Percentiles rank a stretch among this genome's conserved stretches.
These are phyloP conservation scores for Delichon dasypus DNA, from an alignment of 2,797 vertebrate genomes.

Conservation along the genomic window DNA sequence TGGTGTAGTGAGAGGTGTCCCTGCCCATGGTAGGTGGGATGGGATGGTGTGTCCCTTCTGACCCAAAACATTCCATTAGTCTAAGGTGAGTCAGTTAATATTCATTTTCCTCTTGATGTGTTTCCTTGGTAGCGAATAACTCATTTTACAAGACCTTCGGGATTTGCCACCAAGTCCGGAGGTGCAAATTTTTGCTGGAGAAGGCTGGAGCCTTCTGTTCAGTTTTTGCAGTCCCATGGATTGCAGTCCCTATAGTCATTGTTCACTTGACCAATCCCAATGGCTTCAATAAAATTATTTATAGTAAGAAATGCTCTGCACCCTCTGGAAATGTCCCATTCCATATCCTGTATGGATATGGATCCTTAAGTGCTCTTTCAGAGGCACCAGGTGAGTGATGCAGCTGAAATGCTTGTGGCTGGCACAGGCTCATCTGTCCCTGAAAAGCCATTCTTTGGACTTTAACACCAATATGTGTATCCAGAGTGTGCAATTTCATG, in stretches of 20 bases:
- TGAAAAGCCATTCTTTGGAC: neutral
- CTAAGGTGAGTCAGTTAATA: neutral
- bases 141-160: neutral
- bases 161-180: neutral
- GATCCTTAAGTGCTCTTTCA: too few relatives aligned
- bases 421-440: neutral
- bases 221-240: neutral
- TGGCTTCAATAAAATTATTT: neutral
- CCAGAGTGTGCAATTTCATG: fast-evolving
- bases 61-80: neutral
- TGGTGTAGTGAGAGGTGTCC: neutral
- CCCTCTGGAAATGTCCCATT: fast-evolving
- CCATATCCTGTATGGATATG: neutral
- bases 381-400: neutral
- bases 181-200: neutral
- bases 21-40: neutral
- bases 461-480: neutral
- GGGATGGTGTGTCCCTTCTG: neutral
- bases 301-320: neutral
- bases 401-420: neutral
- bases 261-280: too few relatives aligned
- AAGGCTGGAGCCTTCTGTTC: neutral
- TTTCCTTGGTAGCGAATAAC: neutral
- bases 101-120: neutral
- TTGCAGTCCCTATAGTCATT: neutral